phyloP scores from a whole-genome alignment of 2,113 vertebrate species.

The Oreochromis tanganicae region DNA sequence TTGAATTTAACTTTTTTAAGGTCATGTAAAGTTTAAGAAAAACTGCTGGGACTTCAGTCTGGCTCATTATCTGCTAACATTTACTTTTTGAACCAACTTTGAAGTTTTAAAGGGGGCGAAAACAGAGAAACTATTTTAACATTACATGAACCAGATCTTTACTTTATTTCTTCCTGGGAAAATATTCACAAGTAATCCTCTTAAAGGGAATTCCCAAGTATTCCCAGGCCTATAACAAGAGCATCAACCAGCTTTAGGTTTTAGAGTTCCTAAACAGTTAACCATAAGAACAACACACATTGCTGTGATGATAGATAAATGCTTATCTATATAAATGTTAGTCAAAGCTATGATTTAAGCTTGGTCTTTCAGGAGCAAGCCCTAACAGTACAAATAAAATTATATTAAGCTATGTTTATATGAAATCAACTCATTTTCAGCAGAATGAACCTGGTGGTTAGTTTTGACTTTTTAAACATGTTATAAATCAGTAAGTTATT shows the following conservation, averaged over 20 bases:
- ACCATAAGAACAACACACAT: not conserved
- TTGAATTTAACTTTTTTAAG: not conserved
- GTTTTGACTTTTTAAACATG: not conserved
- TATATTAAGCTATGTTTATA: accelerated
- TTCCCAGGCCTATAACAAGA: not conserved
- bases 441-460: not conserved
- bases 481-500: not conserved
- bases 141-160: not conserved
- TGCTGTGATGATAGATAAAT: not conserved
- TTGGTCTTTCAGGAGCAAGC: not conserved
- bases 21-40: not conserved
- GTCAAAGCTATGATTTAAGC: not conserved
- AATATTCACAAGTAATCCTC: not conserved
- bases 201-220: not conserved
- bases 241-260: not conserved
- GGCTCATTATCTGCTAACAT: not conserved
- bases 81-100: not conserved
- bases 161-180: not conserved
- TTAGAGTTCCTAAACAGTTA: not conserved
- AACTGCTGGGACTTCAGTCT: not conserved
- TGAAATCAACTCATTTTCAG: not conserved
- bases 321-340: not conserved
- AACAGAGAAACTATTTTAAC: not conserved
- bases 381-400: not conserved
- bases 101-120: not conserved